Conservation (phyloP, 2,113 vertebrate genomes). For the Oceanites oceanicus region DNA sequence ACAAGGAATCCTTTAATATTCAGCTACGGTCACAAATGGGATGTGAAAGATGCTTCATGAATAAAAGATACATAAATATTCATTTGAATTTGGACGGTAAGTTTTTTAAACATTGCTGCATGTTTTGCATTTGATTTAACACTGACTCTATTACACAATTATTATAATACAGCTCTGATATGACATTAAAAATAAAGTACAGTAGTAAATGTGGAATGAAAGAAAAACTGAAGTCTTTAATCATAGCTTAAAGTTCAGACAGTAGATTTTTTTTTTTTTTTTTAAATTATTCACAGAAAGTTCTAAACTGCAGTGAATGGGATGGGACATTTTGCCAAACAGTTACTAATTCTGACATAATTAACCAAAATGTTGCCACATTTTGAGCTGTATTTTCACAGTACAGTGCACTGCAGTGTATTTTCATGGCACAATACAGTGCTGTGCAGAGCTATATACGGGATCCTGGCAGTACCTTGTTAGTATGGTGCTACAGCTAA, state of each 20-base stretch:
- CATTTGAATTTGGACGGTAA: constrained; percentile 18
- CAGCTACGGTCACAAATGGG: constrained; percentile 26
- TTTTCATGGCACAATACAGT: neutral
- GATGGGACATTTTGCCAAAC: neutral
- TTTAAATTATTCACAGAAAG: neutral
- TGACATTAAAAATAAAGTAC: constrained; percentile 2
- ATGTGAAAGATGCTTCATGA: constrained; percentile 11
- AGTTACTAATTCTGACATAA: neutral
- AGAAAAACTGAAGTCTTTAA: constrained; percentile 9
- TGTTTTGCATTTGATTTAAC: constrained; percentile 35
- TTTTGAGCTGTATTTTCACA: neutral
- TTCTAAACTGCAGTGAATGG: neutral
- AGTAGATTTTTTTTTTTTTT: neutral
- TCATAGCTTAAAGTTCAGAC: neutral
- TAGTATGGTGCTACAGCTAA: neutral
- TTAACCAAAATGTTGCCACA: neutral
- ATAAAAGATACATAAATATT: constrained; percentile 59
- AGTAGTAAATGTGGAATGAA: neutral
- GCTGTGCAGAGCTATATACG: neutral
- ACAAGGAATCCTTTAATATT: constrained; percentile 33
- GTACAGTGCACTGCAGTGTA: neutral
- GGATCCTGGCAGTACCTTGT: neutral
- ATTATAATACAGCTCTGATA: neutral
- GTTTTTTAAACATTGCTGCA: neutral
- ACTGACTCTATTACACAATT: neutral